Evolutionary conservation across 2,888 invertebrate species (phyloP).

Genomic region (Caenorhabditis sp.): DNA sequence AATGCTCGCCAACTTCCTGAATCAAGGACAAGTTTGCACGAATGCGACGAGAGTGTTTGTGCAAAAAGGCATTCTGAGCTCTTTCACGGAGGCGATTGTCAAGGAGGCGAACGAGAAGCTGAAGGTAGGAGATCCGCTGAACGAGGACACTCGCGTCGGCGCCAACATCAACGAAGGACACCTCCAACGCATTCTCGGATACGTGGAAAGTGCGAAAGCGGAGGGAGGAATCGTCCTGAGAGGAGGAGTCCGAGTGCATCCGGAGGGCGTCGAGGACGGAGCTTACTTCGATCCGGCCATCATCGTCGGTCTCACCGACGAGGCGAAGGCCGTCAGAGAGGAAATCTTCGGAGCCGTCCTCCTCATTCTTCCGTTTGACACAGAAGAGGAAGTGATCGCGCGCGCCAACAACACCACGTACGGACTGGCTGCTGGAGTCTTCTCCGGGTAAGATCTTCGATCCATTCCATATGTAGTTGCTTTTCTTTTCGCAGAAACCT

Average conservation of each 20-base stretch:
- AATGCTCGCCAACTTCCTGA: conserved; percentile 82
- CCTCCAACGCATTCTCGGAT: conserved; percentile 81
- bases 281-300: conserved; percentile 82
- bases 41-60: conserved; percentile 83
- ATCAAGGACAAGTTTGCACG: conserved; percentile 82
- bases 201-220: conserved; percentile 80
- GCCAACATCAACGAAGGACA: conserved; percentile 82
- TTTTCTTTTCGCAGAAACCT: conserved; percentile 80
- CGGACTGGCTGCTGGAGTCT: conserved; percentile 83
- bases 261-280: conserved; percentile 80
- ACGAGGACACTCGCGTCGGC: conserved; percentile 81
- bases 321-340: conserved; percentile 77
- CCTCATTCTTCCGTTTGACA: conserved; percentile 81
- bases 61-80: conserved; percentile 80
- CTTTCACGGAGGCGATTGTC: conserved; percentile 81
- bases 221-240: conserved; percentile 80
- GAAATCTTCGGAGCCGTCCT: conserved; percentile 83
- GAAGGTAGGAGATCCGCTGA: conserved; percentile 62
- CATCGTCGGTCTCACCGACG: conserved; percentile 79
- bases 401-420: conserved; percentile 82
- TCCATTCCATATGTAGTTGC: background rate
- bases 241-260: conserved; percentile 81
- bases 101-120: conserved; percentile 79
- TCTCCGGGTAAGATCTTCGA: conserved; percentile 81
- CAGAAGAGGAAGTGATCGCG: conserved; percentile 81